These are phyloP conservation scores for Microchirus variegatus DNA, from an alignment of 2,797 vertebrate species.

Conservation along the genomic window DNA sequence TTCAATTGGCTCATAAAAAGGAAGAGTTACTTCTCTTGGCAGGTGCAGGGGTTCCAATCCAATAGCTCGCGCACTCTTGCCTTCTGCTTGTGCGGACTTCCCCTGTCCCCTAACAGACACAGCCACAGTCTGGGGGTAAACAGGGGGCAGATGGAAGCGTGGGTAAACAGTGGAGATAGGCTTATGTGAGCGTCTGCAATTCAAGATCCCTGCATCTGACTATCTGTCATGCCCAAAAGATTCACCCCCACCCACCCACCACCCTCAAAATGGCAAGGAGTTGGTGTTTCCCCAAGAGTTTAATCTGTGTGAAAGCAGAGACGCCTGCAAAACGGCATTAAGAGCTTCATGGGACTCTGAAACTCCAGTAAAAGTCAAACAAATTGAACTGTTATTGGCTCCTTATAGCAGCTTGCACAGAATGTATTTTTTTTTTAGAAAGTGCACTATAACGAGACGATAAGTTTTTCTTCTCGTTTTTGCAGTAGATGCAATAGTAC, in stretches of 20 bases:
- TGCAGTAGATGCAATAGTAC: too few relatives aligned
- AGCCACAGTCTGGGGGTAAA: slow-evolving; percentile 67
- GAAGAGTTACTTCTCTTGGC: slow-evolving; percentile 75
- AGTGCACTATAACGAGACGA: slow-evolving; percentile 16
- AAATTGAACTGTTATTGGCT: slow-evolving; percentile 44
- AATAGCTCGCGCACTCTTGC: slow-evolving; percentile 54
- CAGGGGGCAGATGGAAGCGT: slow-evolving; percentile 70
- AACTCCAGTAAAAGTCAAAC: slow-evolving; percentile 41
- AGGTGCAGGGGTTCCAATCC: slow-evolving; percentile 74
- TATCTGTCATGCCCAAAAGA: slow-evolving; percentile 32
- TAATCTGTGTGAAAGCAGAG: slow-evolving; percentile 12
- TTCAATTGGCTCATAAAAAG: slow-evolving; percentile 79
- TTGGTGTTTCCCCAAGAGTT: slow-evolving; percentile 7
- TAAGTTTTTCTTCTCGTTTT: neutral
- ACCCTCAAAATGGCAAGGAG: slow-evolving; percentile 8
- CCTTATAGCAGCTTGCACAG: slow-evolving; percentile 28
- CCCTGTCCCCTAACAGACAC: slow-evolving; percentile 62
- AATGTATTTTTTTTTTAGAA: slow-evolving; percentile 25
- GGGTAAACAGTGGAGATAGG: slow-evolving; percentile 49
- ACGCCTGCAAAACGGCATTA: slow-evolving; percentile 16
- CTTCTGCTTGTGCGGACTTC: slow-evolving; percentile 65
- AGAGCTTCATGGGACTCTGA: slow-evolving; percentile 28
- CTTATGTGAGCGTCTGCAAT: slow-evolving; percentile 17
- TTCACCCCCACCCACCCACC: too few relatives aligned
- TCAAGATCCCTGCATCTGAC: slow-evolving; percentile 38